Evolutionary conservation across 1,140 invertebrate species (phyloP), one percentile per base, ranked within the genome.

Genomic region (Spodoptera litura): DNA sequence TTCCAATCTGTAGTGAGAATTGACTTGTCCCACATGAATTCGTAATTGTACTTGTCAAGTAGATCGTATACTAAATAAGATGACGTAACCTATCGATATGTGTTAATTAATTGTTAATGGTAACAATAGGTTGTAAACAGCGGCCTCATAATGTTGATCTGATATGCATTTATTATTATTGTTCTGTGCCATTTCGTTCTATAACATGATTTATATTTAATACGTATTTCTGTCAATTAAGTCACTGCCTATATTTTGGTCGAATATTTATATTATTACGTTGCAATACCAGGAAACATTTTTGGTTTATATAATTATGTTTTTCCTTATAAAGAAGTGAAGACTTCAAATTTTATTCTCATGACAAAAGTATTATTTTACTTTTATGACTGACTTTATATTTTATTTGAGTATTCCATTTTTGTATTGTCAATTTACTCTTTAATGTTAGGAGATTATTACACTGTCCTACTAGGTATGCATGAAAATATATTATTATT

Each of bases 101-200:
- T 20, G 31, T 31, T 31, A 5, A 31, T 4, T 31, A 4, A 31
- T 31, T 31, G 38, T 9, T 44, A 52, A 64, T 74, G 77, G 64
- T 75, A 80, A 64, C 71, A 56, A 27, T 72, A 79, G 61, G 58
- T 52, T 75, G 73, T 82, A 20, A 59, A 78, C 51, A 49, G 58
- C 72, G 71, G 72, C 78, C 71, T 80, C 56, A 61, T 71, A 61
- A 64, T 78, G 35, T 68, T 59, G 71, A 81, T 81, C 78, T 83
- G 76, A 74, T 62, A 71, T 64, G 72, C 76, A 78, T 75, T 68
- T 78, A 73, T 78, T 56, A 31, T 74, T 77, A 79, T 78, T 74
- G 49, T 27, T 53, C 68, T 78, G 79, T 81, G 66, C 75, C 70
- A 71, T 79, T 78, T 44, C 55, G 20, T 66, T 73, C 58, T 74